Conservation (phyloP, 2,888 invertebrate genomes). For the Herminia tarsipennalis region DNA sequence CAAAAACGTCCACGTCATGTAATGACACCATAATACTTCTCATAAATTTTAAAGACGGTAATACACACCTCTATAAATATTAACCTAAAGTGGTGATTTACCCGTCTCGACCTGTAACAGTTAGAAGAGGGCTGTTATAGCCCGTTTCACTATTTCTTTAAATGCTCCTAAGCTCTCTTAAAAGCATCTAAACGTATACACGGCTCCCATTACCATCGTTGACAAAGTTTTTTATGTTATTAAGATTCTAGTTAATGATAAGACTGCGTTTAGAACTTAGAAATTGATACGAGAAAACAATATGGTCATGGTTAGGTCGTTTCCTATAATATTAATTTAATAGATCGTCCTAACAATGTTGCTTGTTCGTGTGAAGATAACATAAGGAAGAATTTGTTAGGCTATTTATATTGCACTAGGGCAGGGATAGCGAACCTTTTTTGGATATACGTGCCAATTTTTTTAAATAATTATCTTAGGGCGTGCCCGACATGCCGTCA, state of each 20-base stretch:
- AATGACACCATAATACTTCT: constrained; percentile 57
- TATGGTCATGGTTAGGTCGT: constrained; percentile 25
- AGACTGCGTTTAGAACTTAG: constrained; percentile 33
- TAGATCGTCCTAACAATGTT: constrained; percentile 27
- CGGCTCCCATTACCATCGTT: constrained; percentile 51
- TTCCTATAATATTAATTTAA: constrained; percentile 39
- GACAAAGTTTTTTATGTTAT: constrained; percentile 59
- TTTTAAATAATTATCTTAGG: too few relatives aligned
- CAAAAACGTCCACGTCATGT: constrained; percentile 29
- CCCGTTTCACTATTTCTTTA: constrained; percentile 53
- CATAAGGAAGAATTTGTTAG: constrained; percentile 33
- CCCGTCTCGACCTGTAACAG: constrained; percentile 33
- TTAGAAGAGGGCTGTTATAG: constrained; percentile 54
- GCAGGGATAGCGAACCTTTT: too few relatives aligned
- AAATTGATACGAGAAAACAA: constrained; percentile 45
- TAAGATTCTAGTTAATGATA: constrained; percentile 51
- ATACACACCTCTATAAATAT: constrained; percentile 67
- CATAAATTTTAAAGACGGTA: constrained; percentile 69
- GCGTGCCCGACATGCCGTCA: too few relatives aligned
- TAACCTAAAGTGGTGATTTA: constrained; percentile 69
- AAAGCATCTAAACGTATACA: constrained; percentile 57
- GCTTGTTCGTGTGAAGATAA: constrained; percentile 23
- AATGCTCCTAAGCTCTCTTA: constrained; percentile 56
- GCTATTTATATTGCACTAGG: constrained; percentile 6
- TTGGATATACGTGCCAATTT: too few relatives aligned